Percentiles rank a stretch among this genome's conserved stretches.
phyloP scores from a whole-genome alignment of 2,113 vertebrate genomes.

The Vicugna pacos region DNA sequence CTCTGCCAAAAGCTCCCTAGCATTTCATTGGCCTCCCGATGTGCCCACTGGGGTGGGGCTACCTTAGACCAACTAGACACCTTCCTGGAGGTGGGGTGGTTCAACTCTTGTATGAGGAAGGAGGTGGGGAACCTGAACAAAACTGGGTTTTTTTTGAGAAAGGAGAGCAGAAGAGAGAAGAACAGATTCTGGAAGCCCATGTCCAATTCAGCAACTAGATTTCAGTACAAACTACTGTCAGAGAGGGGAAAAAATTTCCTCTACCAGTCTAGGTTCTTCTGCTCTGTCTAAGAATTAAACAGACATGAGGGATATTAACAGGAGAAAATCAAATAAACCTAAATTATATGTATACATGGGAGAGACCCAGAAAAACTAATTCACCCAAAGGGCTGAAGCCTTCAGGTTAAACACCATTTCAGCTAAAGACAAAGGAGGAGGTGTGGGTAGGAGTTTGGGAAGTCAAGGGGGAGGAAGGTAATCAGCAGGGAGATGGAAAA shows the following conservation, averaged over 20 bases:
- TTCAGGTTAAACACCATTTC: neutral
- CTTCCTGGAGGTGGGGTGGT: neutral
- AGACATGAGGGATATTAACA: neutral
- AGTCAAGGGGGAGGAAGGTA: neutral
- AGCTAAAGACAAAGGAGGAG: neutral
- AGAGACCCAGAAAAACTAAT: neutral
- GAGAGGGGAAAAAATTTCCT: neutral
- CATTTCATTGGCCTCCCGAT: neutral
- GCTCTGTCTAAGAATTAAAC: neutral
- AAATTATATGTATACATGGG: neutral
- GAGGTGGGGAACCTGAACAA: neutral
- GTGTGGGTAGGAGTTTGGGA: neutral
- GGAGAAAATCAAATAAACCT: neutral
- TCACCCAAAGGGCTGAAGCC: neutral
- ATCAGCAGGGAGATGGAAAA: neutral
- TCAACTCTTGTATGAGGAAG: neutral
- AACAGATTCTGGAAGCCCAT: neutral
- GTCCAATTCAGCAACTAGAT: neutral
- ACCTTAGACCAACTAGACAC: neutral
- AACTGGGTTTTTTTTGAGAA: neutral
- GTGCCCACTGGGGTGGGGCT: neutral
- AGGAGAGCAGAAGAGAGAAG: neutral
- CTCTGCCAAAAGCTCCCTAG: neutral
- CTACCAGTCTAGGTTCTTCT: neutral
- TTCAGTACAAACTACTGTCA: neutral